These are phyloP conservation scores for Megalops atlanticus DNA, from an alignment of 2,113 vertebrate species.

Conservation along the genomic window DNA sequence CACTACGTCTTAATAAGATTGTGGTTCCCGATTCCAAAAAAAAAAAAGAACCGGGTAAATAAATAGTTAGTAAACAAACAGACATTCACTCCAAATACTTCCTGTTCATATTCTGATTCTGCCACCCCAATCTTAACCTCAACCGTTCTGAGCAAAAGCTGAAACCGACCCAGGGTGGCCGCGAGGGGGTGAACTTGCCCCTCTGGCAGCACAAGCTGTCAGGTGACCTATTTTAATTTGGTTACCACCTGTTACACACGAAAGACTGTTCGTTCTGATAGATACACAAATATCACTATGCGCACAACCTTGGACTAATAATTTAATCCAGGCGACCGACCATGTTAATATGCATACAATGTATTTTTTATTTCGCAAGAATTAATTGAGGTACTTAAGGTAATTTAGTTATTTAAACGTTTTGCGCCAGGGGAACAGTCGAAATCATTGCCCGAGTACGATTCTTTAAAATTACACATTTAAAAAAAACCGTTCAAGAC, in stretches of 20 bases:
- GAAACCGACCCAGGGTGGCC: background rate
- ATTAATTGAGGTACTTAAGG: no score
- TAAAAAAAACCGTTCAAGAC: no score
- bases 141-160: background rate
- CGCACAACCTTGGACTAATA: no score
- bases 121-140: background rate
- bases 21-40: background rate
- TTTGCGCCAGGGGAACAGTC: no score
- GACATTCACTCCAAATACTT: background rate
- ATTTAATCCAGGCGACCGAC: no score
- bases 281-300: no score
- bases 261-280: background rate
- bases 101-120: background rate
- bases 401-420: no score
- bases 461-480: no score
- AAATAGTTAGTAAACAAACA: background rate
- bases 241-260: slow-evolving; percentile 33
- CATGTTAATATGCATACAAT: no score
- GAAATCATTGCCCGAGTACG: no score
- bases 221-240: slow-evolving; percentile 26
- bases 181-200: background rate
- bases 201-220: slow-evolving; percentile 19
- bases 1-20: background rate
- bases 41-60: background rate
- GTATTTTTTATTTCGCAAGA: no score